These are phyloP conservation scores for Pantelozetes paolii DNA, from an alignment of 2,888 invertebrate genomes.

Conservation along the genomic window DNA sequence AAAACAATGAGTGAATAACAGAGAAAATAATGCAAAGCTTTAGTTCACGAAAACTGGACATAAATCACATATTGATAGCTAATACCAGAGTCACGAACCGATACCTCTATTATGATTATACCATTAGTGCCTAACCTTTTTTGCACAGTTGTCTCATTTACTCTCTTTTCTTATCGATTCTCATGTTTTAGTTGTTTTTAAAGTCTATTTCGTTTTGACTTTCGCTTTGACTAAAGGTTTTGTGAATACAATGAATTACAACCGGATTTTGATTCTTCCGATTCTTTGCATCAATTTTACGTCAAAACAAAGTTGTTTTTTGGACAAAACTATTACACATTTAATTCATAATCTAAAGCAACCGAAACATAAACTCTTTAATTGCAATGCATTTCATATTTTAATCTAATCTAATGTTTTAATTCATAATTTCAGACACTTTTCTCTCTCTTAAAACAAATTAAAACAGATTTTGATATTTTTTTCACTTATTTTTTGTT, in stretches of 20 bases:
- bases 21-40: slow-evolving; percentile 25
- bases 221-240: background rate
- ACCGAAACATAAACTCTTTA: background rate
- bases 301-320: background rate
- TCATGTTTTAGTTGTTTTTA: background rate
- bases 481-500: too few relatives aligned
- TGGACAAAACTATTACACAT: background rate
- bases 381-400: background rate
- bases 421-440: background rate
- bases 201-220: background rate
- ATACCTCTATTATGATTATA: slow-evolving; percentile 32
- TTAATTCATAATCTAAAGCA: background rate
- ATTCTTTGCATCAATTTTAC: background rate
- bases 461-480: background rate
- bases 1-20: background rate
- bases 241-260: background rate
- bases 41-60: slow-evolving; percentile 28
- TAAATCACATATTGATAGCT: slow-evolving; percentile 37
- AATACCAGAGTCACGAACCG: slow-evolving; percentile 31
- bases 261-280: slow-evolving; percentile 18
- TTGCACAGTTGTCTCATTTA: slow-evolving; percentile 26
- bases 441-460: too few relatives aligned
- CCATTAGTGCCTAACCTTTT: slow-evolving; percentile 30
- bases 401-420: background rate
- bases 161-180: slow-evolving; percentile 3